A percentile compares a stretch with the other conserved stretches of the same genome.
Conservation (phyloP, 2,888 invertebrate species). For the Drosophila quinaria region DNA sequence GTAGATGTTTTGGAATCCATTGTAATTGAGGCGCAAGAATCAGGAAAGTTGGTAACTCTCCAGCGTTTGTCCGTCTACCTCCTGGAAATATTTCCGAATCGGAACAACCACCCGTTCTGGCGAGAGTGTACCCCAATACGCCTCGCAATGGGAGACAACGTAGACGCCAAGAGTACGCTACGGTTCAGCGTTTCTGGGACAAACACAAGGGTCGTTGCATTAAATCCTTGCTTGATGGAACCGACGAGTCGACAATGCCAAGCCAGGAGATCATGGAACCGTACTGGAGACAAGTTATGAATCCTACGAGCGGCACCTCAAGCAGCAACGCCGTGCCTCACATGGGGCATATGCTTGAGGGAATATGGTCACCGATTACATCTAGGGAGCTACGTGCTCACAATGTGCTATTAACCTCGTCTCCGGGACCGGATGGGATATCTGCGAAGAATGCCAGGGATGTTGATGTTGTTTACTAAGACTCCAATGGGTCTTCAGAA, state of each 20-base stretch:
- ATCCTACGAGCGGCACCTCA: conserved; percentile 4
- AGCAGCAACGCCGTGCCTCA: not conserved
- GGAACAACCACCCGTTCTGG: conserved; percentile 9
- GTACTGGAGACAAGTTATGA: conserved; percentile 15
- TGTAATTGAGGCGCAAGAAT: conserved; percentile 9
- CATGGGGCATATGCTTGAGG: conserved; percentile 14
- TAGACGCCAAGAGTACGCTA: conserved; percentile 26
- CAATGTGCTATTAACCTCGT: conserved; percentile 7
- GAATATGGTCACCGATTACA: conserved; percentile 27
- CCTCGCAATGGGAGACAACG: conserved; percentile 16
- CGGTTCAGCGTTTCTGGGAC: conserved; percentile 26
- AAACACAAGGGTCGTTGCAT: conserved; percentile 30
- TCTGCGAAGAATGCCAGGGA: conserved; percentile 17
- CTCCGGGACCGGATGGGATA: conserved; percentile 30
- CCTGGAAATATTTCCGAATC: conserved; percentile 14
- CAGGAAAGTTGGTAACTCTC: conserved; percentile 12
- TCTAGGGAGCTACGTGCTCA: conserved; percentile 4
- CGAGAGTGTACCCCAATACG: conserved; percentile 1
- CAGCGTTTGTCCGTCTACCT: conserved; percentile 16
- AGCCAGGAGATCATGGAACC: not conserved
- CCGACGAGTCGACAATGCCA: conserved; percentile 27
- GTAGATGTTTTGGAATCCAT: conserved; percentile 13
- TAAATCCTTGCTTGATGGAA: conserved; percentile 21
- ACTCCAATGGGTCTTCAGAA: conserved; percentile 24
- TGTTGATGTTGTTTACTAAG: conserved; percentile 24